Base-by-base conservation (phyloP, 2,113 vertebrate species). In the Campylomormyrus numenius region DNA sequence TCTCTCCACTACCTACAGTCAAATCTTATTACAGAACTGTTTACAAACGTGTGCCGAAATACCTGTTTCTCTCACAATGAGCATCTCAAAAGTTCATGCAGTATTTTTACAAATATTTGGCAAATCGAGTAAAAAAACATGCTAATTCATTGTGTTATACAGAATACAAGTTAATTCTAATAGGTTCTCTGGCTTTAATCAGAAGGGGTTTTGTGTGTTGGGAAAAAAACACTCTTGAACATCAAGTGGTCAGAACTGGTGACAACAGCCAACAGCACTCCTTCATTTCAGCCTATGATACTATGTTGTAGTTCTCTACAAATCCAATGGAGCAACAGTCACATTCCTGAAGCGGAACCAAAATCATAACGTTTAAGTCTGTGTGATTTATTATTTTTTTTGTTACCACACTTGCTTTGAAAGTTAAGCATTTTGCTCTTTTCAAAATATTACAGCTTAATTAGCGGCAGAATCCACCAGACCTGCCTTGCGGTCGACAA, bases 351-450 rank as follows among this genome's bases (percentile, higher is more conserved):
- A 39, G 70, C 13, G 10, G 31, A 77, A 77, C 70, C 35, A 31
- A 15, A 77, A 35, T 39, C 27, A 19, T 13, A 74, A 74, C 3
- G 24, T 27, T 39, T 39, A 74, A 15, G 10, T 77, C 15, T 39
- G 13, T 77, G 10, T 2, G 66, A 35, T 42, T 46, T 45, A 5
- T 84, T 84, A 93, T 94, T 93, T 93, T 93, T 93, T 93, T 46
- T 83, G 31, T 53, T 58, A n/a, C 42, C 35, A 45, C 35, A 48
- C 45, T 48, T 85, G 35, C 42, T 48, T 45, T 46, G 17, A 48
- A 50, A 93, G 92, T 94, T 95, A 94, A 95, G 93, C 45, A 91
- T 91, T 95, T 94, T 94, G 94, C 93, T 94, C 93, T 93, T 94
- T 94, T 94, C 83, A 92, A 93, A 94, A 94, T 92, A 91, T 92